These are phyloP conservation scores for Ophion obscuratus DNA, from an alignment of 2,888 invertebrate species.

Conservation along the genomic window DNA sequence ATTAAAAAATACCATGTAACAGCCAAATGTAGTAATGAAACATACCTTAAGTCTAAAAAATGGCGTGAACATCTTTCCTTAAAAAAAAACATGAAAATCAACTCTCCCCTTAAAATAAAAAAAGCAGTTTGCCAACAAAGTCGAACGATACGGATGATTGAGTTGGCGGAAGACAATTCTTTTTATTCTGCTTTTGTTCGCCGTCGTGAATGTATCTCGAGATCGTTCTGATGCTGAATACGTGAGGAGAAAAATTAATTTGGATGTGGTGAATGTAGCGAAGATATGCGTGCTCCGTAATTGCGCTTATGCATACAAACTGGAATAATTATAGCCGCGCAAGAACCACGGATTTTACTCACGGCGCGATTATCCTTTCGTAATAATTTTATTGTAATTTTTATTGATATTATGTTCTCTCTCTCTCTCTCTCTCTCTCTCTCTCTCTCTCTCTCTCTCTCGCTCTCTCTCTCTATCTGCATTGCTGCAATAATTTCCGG, in stretches of 20 bases:
- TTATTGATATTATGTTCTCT: slow-evolving; percentile 15
- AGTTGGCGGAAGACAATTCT: background rate
- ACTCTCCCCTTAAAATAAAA: too few relatives aligned
- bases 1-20: too few relatives aligned
- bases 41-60: too few relatives aligned
- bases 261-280: slow-evolving; percentile 1
- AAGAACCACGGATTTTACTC: slow-evolving; percentile 16
- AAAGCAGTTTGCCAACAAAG: background rate
- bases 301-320: slow-evolving; percentile 4
- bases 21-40: too few relatives aligned
- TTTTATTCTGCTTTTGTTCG: background rate
- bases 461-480: too few relatives aligned
- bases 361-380: background rate
- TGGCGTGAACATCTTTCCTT: too few relatives aligned
- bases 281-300: background rate
- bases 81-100: too few relatives aligned
- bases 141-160: background rate
- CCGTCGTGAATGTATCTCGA: slow-evolving; percentile 3
- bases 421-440: background rate
- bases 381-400: background rate
- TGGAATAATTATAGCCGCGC: background rate
- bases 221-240: slow-evolving; percentile 15
- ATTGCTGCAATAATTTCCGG: slow-evolving; percentile 19
- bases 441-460: too few relatives aligned
- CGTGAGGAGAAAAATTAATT: slow-evolving; percentile 10